Percentiles rank a stretch among this genome's conserved stretches.
Conservation (phyloP, 1,140 invertebrate species). For the Cataglyphis hispanica region DNA sequence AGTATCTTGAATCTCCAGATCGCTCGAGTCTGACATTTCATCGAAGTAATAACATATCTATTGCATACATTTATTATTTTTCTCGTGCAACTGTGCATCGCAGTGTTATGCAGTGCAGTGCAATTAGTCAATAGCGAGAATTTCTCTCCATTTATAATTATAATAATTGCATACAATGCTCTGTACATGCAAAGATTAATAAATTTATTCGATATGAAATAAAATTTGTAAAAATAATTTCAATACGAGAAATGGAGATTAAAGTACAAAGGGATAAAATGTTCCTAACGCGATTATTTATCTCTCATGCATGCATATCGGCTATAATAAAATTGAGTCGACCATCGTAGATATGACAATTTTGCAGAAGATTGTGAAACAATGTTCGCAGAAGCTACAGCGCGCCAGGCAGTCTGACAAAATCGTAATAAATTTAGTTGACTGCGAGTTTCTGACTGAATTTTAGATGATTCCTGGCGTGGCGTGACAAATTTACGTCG, state of each 20-base stretch:
- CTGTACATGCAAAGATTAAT: background rate
- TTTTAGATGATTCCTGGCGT: conserved; percentile 23
- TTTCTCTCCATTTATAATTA: conserved; percentile 35
- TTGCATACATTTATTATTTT: background rate
- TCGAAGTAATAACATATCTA: background rate
- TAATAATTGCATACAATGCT: conserved; percentile 22
- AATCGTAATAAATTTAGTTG: conserved; percentile 58
- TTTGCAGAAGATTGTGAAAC: conserved; percentile 12
- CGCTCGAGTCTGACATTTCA: conserved; percentile 5
- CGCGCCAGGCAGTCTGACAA: background rate
- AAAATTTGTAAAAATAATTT: background rate
- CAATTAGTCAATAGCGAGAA: conserved; percentile 31
- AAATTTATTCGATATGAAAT: background rate
- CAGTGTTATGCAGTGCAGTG: too few species aligned
- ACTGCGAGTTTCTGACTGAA: conserved; percentile 41
- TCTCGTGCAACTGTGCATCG: background rate
- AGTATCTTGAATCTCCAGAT: background rate
- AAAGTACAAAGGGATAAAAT: background rate
- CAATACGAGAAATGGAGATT: background rate
- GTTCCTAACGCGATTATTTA: background rate
- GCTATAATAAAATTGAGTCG: conserved; percentile 2
- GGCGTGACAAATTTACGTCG: conserved; percentile 35
- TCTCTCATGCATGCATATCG: background rate
- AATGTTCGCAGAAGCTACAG: background rate
- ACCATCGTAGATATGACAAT: conserved; percentile 12